These are phyloP conservation scores for Napeogenes inachia DNA, from an alignment of 2,888 invertebrate species.

Conservation along the genomic window DNA sequence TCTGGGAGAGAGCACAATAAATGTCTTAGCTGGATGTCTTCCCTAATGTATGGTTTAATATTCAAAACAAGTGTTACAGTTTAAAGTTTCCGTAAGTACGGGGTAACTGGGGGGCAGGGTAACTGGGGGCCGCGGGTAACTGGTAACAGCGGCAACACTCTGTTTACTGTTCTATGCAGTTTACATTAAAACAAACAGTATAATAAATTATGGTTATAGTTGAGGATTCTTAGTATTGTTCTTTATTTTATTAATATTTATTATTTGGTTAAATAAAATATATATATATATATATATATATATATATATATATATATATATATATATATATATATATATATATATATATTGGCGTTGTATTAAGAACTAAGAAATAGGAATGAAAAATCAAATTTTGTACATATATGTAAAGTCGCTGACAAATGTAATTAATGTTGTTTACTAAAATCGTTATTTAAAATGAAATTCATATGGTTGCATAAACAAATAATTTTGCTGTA, in stretches of 20 bases:
- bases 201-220: neutral
- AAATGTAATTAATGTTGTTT: too few species aligned
- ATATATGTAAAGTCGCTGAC: too few species aligned
- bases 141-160: conserved; percentile 2
- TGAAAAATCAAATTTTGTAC: too few species aligned
- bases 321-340: too few species aligned
- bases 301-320: too few species aligned
- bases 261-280: too few species aligned
- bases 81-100: conserved; percentile 15
- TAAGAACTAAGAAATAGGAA: too few species aligned
- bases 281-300: too few species aligned
- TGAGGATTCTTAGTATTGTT: neutral
- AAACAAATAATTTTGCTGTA: too few species aligned
- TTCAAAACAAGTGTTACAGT: conserved; percentile 30
- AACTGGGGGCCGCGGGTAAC: neutral
- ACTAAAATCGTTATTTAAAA: too few species aligned
- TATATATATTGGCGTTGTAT: too few species aligned
- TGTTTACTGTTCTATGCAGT: neutral
- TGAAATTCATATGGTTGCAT: too few species aligned
- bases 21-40: conserved; percentile 22
- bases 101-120: neutral
- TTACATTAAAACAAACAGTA: conserved; percentile 1
- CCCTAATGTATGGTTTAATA: conserved; percentile 31
- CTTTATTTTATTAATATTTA: neutral
- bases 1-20: conserved; percentile 21